Conservation (phyloP, 1,140 invertebrate species). For the Leucophenga varia region DNA sequence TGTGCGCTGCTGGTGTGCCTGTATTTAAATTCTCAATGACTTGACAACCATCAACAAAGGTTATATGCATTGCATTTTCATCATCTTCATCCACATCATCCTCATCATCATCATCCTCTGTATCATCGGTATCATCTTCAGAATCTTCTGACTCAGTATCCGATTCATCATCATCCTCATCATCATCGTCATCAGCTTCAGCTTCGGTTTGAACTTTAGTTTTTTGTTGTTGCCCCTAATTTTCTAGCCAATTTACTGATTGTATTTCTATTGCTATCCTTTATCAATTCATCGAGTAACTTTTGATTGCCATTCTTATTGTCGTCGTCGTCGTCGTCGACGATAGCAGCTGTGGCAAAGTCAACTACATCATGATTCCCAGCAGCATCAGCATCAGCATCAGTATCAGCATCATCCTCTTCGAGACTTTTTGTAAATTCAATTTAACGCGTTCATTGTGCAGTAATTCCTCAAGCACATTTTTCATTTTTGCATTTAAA, state of each 20-base stretch:
- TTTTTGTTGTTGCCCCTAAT: conserved; percentile 23
- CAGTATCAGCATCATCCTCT: no score
- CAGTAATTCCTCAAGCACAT: conserved; percentile 53
- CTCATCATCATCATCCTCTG: conserved; percentile 41
- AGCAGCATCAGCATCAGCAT: conserved; percentile 36
- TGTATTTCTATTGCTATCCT: conserved; percentile 50
- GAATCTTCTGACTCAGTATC: no score
- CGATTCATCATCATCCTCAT: conserved; percentile 28
- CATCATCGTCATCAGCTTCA: conserved; percentile 30
- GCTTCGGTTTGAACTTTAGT: conserved; percentile 9
- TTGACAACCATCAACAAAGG: conserved; percentile 46
- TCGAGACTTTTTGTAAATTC: conserved; percentile 56
- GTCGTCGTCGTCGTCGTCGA: conserved; percentile 22
- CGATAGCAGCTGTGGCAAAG: conserved; percentile 24
- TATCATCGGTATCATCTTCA: conserved; percentile 40
- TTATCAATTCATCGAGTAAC: conserved; percentile 43
- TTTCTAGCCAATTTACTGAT: conserved; percentile 37
- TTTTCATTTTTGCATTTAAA: conserved; percentile 57
- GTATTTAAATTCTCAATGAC: conserved; percentile 55
- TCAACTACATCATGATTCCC: conserved; percentile 51
- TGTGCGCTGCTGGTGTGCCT: conserved; percentile 16
- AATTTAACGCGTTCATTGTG: conserved; percentile 56
- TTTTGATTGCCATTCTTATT: conserved; percentile 47
- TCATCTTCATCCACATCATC: conserved; percentile 45
- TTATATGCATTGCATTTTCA: conserved; percentile 31